These are phyloP conservation scores for Netelia fuscicornis DNA, from an alignment of 2,888 invertebrate species.

Conservation along the genomic window DNA sequence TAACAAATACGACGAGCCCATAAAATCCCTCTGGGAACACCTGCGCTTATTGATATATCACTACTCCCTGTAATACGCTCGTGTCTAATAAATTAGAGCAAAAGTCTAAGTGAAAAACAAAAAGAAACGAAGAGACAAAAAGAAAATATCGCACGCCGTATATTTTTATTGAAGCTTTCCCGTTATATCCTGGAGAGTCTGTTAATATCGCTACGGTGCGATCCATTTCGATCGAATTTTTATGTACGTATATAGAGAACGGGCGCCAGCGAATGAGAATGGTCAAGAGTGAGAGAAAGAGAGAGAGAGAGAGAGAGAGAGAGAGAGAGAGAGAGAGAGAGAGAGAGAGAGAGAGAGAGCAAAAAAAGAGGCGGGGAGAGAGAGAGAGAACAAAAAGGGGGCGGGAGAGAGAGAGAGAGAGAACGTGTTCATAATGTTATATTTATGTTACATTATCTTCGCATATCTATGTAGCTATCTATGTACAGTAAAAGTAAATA, in stretches of 20 bases:
- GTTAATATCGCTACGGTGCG: background rate
- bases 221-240: constrained; percentile 29
- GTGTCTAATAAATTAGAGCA: background rate
- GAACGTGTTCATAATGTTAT: background rate
- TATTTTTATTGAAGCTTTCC: background rate
- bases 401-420: background rate
- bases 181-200: background rate
- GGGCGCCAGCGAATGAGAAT: background rate
- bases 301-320: background rate
- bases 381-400: too few species aligned
- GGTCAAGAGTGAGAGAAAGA: too few species aligned
- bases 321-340: too few species aligned
- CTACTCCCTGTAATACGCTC: background rate
- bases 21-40: background rate
- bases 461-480: constrained; percentile 13
- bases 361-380: too few species aligned
- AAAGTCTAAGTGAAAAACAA: background rate
- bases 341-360: too few species aligned
- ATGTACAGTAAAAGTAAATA: background rate
- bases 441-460: background rate
- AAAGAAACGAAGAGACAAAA: too few species aligned
- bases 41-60: background rate
- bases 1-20: background rate
- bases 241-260: constrained; percentile 20
- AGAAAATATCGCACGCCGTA: background rate